Percentiles rank a stretch among this genome's conserved stretches.
Evolutionary conservation across 2,113 vertebrate genomes (phyloP).

Genomic region (Lamprotornis superbus): DNA sequence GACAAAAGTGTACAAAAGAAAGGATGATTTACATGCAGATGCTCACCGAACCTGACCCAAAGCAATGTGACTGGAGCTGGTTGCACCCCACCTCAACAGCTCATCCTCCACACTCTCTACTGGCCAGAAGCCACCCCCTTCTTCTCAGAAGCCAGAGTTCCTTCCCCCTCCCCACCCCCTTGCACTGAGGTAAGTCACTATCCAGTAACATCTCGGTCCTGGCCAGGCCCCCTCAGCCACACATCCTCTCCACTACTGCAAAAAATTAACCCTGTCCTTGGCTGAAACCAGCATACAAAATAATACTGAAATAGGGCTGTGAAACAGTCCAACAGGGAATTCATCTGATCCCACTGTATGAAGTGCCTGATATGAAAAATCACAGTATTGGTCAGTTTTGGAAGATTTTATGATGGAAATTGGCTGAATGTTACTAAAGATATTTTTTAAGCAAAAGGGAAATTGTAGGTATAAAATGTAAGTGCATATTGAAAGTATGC

Average conservation of each 20-base stretch:
- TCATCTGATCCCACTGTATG: not conserved
- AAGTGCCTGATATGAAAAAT: not conserved
- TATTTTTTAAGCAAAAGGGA: not conserved
- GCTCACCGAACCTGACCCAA: not conserved
- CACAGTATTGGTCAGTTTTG: not conserved
- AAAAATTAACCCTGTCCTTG: not conserved
- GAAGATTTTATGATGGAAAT: not conserved
- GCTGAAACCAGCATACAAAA: not conserved
- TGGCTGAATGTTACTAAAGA: rapidly evolving
- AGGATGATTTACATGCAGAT: not conserved
- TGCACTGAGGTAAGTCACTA: not conserved
- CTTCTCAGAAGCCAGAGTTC: not conserved
- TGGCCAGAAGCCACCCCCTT: not conserved
- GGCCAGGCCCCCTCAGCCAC: not conserved
- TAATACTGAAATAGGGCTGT: not conserved
- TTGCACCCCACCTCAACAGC: not conserved
- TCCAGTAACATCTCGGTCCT: not conserved
- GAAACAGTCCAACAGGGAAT: not conserved
- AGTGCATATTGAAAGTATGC: not conserved
- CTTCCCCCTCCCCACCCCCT: not conserved
- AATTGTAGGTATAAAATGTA: not conserved
- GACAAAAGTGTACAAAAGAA: not conserved
- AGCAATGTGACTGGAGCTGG: not conserved
- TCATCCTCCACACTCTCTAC: not conserved
- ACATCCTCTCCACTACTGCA: not conserved